These are phyloP conservation scores for Ctenopoma kingsleyae DNA, from an alignment of 2,797 vertebrate genomes.

Conservation along the genomic window DNA sequence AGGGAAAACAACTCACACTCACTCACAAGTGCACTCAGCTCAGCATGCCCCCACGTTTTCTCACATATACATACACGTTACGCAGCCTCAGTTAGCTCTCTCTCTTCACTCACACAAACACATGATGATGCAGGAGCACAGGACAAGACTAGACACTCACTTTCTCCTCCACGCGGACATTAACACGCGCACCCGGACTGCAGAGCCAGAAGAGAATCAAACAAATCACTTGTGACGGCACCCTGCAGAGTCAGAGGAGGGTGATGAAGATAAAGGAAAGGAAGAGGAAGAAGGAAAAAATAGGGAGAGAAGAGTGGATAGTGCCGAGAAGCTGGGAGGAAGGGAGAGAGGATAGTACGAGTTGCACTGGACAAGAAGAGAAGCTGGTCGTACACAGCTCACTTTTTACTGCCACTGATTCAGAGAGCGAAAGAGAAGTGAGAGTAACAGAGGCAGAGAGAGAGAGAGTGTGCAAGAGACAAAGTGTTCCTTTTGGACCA, in stretches of 20 bases:
- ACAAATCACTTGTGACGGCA: constrained; percentile 67
- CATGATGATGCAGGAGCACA: constrained; percentile 52
- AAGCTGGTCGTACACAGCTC: constrained; percentile 46
- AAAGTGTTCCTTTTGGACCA: constrained; percentile 1
- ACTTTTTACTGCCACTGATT: constrained; percentile 69
- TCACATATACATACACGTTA: constrained; percentile 45
- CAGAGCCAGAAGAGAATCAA: constrained; percentile 66
- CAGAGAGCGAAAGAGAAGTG: constrained; percentile 28
- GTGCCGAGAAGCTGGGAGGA: constrained; percentile 31
- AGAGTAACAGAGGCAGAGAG: constrained; percentile 8
- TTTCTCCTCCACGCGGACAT: constrained; percentile 81
- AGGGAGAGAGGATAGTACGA: constrained; percentile 42
- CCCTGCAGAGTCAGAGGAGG: constrained; percentile 61
- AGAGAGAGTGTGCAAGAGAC: constrained; percentile 1
- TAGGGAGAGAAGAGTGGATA: constrained; percentile 44
- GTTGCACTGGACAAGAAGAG: constrained; percentile 58
- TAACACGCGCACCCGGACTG: constrained; percentile 60
- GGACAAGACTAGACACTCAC: constrained; percentile 73
- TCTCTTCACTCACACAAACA: constrained; percentile 42
- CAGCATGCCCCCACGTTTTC: constrained; percentile 59
- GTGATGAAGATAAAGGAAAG: constrained; percentile 33
- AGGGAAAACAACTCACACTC: constrained; percentile 33
- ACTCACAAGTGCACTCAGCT: constrained; percentile 54
- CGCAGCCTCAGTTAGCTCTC: constrained; percentile 33
- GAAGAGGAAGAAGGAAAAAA: constrained; percentile 9